Evolutionary conservation across 2,797 vertebrate genomes (phyloP).

Genomic region (Amazonetta brasiliensis): DNA sequence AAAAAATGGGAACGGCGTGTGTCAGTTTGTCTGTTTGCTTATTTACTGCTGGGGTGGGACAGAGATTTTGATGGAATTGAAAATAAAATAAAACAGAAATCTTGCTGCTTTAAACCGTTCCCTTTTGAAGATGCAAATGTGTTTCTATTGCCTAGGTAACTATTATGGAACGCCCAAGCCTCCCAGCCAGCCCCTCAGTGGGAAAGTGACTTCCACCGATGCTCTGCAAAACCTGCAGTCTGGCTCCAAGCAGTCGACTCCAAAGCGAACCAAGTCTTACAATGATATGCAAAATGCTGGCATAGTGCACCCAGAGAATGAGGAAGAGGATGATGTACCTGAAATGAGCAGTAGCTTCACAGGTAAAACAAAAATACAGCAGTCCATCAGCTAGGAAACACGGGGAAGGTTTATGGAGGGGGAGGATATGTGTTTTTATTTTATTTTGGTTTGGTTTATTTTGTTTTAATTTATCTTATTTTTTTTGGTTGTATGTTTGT

Average conservation of each 20-base stretch:
- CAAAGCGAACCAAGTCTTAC: conserved; percentile 96
- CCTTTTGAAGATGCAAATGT: conserved; percentile 87
- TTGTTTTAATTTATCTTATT: too few relatives aligned
- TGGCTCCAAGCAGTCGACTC: conserved; percentile 92
- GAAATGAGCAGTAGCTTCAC: conserved; percentile 99
- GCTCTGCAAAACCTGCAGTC: conserved; percentile 92
- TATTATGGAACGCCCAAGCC: conserved; percentile 99
- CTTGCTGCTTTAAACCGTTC: conserved; percentile 30
- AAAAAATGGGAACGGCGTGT: background rate
- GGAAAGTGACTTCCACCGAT: conserved; percentile 97
- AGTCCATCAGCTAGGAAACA: fast-evolving
- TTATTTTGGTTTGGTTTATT: background rate
- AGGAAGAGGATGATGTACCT: conserved; percentile 96
- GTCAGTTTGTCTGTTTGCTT: background rate
- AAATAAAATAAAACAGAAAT: background rate
- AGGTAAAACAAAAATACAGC: conserved; percentile 79
- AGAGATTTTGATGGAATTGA: conserved; percentile 3
- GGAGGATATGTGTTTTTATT: too few relatives aligned
- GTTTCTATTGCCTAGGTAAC: conserved; percentile 95
- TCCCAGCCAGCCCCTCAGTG: conserved; percentile 94
- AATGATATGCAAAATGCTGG: conserved; percentile 99
- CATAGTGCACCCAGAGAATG: conserved; percentile 93
- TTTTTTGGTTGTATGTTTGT: too few relatives aligned
- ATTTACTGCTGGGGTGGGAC: background rate
- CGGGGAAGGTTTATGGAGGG: background rate